Base-by-base conservation (phyloP, 2,888 invertebrate species). In the Drosophila nr. medialis region DNA sequence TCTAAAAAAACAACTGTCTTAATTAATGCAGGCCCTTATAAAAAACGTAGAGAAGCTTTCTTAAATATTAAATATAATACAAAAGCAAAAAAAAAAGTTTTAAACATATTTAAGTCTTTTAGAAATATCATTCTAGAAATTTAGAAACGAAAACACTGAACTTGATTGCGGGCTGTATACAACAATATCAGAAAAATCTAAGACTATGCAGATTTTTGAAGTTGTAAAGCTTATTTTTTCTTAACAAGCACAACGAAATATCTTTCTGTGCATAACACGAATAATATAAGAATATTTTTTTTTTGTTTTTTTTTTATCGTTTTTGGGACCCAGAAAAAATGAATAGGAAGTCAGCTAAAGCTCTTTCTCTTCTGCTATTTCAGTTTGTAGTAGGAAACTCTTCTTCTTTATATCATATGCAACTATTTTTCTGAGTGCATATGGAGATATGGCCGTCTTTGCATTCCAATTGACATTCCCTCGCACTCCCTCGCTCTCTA, bases 91-190 rank as follows among this genome's bases (percentile, higher is more conserved):
- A n/a, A n/a, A n/a, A n/a, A n/a, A n/a, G n/a, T 24, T 24, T 24
- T 24, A 24, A 24, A 24, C 24, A 24, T 24, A 24, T 24, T 24
- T 24, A 24, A 24, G 24, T 24, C 24, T 24, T 24, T 42, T 11
- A 11, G 5, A 21, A 11, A 21, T 13, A 21, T 13, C n/a, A 21
- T 42, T 42, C 0, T 6, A 11, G 11, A 5, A 11, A n/a, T 10
- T n/a, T 5, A 0, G 18, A 42, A 42, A 5, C 0, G 6, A 42
- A 11, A n/a, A n/a, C 0, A 5, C 7, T 0, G 1, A 38, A 18
- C 38, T 38, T 36, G 7, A 6, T 36, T 38, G 38, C 3, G 18
- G 18, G 7, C n/a, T 10, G n/a, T n/a, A n/a, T 5, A 10, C 4
- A 4, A 10, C 10, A 5, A 0, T 5, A n/a, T 40, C 2, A 2